These are phyloP conservation scores for Cyrtodaria siliqua DNA, from an alignment of 2,888 invertebrate genomes.

Conservation along the genomic window DNA sequence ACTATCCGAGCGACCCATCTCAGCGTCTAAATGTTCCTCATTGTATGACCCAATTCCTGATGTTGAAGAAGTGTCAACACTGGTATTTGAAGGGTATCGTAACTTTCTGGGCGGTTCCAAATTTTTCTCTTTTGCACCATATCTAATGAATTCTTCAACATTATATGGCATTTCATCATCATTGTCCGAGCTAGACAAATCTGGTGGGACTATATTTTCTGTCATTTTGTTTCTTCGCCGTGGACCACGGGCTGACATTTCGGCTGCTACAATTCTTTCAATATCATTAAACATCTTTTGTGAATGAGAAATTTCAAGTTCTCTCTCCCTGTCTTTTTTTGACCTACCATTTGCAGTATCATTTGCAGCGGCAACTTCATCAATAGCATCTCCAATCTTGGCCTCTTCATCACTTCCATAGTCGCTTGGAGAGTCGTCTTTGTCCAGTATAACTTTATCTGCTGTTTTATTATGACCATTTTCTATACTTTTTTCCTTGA, in stretches of 20 bases:
- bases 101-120: slow-evolving; percentile 57
- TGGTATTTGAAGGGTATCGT: slow-evolving; percentile 77
- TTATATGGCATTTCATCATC: slow-evolving; percentile 56
- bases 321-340: neutral
- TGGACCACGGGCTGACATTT: neutral
- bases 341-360: neutral
- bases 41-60: slow-evolving; percentile 80
- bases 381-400: slow-evolving; percentile 28
- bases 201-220: slow-evolving; percentile 39
- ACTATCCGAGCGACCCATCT: slow-evolving; percentile 58
- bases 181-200: slow-evolving; percentile 47
- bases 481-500: no score
- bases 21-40: slow-evolving; percentile 72
- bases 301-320: slow-evolving; percentile 4
- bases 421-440: slow-evolving; percentile 33
- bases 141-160: slow-evolving; percentile 45
- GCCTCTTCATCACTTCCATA: slow-evolving; percentile 53
- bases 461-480: no score
- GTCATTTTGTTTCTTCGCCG: no score
- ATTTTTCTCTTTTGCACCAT: slow-evolving; percentile 16
- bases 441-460: no score
- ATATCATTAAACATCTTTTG: slow-evolving; percentile 1
- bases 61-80: slow-evolving; percentile 81
- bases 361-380: slow-evolving; percentile 44
- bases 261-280: slow-evolving; percentile 3